Conservation (phyloP, 2,797 vertebrate species). For the Artibeus jamaicensis region DNA sequence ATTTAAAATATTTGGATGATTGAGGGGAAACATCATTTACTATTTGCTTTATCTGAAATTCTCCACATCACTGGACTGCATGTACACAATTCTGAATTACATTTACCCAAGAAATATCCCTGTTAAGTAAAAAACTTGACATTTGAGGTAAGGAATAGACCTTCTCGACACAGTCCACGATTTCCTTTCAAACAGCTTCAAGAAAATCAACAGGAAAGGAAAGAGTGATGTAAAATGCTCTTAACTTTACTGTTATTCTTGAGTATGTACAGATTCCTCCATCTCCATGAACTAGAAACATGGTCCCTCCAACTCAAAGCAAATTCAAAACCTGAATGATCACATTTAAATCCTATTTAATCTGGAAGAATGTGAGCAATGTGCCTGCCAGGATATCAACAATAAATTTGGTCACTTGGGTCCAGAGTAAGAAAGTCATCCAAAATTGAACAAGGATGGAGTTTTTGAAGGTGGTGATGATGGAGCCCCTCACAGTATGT, state of each 20-base stretch:
- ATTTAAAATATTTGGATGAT: conserved; percentile 32
- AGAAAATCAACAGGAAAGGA: conserved; percentile 44
- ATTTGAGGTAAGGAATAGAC: conserved; percentile 18
- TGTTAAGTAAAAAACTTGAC: not conserved
- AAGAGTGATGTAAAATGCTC: not conserved
- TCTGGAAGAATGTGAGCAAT: conserved; percentile 38
- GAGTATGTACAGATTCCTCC: not conserved
- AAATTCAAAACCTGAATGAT: conserved; percentile 31
- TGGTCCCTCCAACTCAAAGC: conserved; percentile 43
- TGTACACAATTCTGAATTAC: conserved; percentile 26
- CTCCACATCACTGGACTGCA: not conserved
- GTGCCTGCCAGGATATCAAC: conserved; percentile 35
- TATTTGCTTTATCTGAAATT: conserved; percentile 25
- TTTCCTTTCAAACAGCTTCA: not conserved
- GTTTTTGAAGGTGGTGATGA: not conserved
- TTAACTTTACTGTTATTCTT: conserved; percentile 35
- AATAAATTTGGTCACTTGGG: conserved; percentile 23
- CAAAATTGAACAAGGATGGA: conserved; percentile 26
- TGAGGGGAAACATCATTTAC: not conserved
- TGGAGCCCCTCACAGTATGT: not conserved
- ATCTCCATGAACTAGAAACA: conserved; percentile 1
- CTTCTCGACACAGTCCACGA: conserved; percentile 23
- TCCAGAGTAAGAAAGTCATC: conserved; percentile 42
- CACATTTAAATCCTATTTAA: conserved; percentile 51
- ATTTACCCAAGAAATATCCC: conserved; percentile 20